phyloP scores from a whole-genome alignment of 92 coral and sea anemone species.

The Blastomussa wellsi region DNA sequence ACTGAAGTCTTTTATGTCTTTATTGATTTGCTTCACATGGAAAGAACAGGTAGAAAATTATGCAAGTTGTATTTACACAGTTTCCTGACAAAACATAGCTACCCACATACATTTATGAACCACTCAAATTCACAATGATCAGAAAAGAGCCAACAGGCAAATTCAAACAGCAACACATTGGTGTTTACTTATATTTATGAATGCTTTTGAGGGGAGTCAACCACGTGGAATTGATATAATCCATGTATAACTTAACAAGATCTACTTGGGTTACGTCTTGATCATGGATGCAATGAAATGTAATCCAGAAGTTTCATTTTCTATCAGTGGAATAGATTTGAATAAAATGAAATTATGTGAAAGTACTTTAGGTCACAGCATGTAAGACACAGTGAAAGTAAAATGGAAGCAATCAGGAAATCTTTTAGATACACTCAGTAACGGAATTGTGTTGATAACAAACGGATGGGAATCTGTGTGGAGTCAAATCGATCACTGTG shows the following conservation, averaged over 20 bases:
- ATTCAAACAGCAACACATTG: background rate
- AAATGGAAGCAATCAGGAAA: constrained; percentile 2
- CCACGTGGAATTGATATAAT: constrained; percentile 35
- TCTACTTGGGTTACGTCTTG: background rate
- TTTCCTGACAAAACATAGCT: background rate
- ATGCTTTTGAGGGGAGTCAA: constrained; percentile 4
- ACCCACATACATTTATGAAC: background rate
- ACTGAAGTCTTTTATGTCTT: background rate
- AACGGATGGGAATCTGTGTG: background rate
- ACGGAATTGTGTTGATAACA: background rate
- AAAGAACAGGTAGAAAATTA: background rate
- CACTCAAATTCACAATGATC: background rate
- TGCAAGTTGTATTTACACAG: background rate
- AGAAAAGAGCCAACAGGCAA: background rate
- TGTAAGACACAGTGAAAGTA: background rate
- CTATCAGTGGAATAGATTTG: background rate
- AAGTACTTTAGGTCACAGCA: background rate
- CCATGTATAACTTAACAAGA: constrained; percentile 7
- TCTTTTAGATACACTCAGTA: background rate
- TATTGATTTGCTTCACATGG: background rate
- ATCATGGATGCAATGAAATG: background rate
- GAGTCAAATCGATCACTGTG: background rate
- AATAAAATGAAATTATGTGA: background rate
- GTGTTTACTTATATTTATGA: background rate
- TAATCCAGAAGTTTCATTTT: background rate